Conservation (phyloP, 2,797 vertebrate genomes). For the Psittacula derbiana region DNA sequence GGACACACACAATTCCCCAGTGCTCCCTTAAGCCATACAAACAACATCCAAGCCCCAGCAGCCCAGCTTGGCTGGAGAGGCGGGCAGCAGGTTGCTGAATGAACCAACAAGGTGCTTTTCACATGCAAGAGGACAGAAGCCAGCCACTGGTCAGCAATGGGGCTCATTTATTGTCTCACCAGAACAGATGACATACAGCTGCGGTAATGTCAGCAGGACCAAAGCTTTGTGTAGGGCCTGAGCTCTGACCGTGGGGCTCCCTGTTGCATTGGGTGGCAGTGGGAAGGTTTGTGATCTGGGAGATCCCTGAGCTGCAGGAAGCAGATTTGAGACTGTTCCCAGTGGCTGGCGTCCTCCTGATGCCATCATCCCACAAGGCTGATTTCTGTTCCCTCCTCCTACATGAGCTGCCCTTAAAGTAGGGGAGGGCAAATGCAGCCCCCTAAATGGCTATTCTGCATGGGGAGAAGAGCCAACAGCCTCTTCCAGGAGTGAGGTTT, state of each 20-base stretch:
- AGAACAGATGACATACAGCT: neutral
- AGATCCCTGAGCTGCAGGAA: slow-evolving; percentile 41
- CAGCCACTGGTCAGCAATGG: neutral
- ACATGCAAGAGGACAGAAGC: neutral
- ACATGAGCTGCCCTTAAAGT: neutral
- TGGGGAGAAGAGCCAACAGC: neutral
- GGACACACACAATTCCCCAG: neutral
- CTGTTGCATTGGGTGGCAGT: neutral
- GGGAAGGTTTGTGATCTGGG: neutral
- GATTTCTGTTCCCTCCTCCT: neutral
- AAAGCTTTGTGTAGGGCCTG: slow-evolving; percentile 26
- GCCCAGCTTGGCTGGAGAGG: neutral
- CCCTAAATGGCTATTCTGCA: neutral
- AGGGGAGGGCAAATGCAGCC: neutral
- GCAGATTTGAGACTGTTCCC: neutral
- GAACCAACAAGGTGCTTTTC: neutral
- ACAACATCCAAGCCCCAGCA: neutral
- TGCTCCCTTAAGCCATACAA: neutral
- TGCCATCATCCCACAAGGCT: neutral
- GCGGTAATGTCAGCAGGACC: slow-evolving; percentile 29
- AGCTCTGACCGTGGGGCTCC: neutral
- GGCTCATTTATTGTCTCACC: slow-evolving; percentile 59
- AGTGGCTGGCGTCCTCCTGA: neutral
- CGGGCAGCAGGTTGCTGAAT: neutral
- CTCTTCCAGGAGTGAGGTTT: neutral